Percentiles rank a stretch among this genome's conserved stretches.
These are phyloP conservation scores for Telmatochromis sp. DNA, from an alignment of 2,113 vertebrate genomes.

Conservation along the genomic window DNA sequence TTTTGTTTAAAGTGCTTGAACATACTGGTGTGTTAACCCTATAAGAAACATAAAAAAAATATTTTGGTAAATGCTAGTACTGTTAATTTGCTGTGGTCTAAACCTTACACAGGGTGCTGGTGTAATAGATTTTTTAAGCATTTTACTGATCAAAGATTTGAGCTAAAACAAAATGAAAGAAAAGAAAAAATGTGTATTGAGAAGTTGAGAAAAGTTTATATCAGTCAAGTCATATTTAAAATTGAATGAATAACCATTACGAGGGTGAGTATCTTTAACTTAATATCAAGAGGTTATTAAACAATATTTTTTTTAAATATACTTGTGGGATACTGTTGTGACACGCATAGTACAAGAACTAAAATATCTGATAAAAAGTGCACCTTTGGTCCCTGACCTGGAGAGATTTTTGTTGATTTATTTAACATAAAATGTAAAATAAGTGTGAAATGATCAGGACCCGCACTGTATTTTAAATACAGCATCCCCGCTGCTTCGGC, in stretches of 20 bases:
- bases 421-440: not conserved
- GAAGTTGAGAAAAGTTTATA: not conserved
- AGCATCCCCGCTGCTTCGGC: not conserved
- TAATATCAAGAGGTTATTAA: not conserved
- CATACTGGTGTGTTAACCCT: not conserved
- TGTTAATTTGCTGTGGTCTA: not conserved
- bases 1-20: not conserved
- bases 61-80: not conserved
- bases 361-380: not conserved
- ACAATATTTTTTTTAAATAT: not conserved
- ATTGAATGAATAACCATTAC: not conserved
- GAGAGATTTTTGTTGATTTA: not conserved
- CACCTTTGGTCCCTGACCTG: not conserved
- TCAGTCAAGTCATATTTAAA: not conserved
- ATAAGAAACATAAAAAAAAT: not conserved
- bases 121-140: not conserved
- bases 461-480: not conserved
- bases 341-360: not conserved
- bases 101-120: not conserved
- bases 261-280: not conserved
- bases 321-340: not conserved
- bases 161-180: not conserved
- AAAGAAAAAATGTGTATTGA: not conserved
- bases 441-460: not conserved
- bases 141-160: not conserved